Evolutionary conservation across 2,888 invertebrate species (phyloP).

Genomic region (Kryphioiulus occultus): DNA sequence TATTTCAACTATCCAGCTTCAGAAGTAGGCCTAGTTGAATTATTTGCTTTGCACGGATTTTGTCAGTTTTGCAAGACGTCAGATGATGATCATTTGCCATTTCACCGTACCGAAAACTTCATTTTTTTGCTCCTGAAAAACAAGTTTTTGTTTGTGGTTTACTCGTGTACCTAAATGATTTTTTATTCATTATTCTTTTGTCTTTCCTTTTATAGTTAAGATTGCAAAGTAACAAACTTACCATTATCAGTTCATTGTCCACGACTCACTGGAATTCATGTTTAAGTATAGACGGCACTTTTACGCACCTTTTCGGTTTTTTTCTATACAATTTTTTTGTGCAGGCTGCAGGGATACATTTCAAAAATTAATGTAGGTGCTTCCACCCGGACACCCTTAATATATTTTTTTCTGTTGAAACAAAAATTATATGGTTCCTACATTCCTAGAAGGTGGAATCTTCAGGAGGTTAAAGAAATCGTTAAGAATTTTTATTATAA

Average conservation of each 20-base stretch:
- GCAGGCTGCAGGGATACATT: background rate
- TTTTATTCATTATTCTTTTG: conserved; percentile 43
- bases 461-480: conserved; percentile 5
- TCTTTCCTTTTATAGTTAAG: conserved; percentile 27
- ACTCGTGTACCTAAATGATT: conserved; percentile 6
- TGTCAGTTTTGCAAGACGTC: background rate
- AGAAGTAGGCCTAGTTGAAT: background rate
- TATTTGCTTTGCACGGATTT: background rate
- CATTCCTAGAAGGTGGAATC: conserved; percentile 5
- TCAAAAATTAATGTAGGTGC: background rate
- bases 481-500: background rate
- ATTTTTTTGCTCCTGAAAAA: background rate
- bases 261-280: conserved; percentile 36
- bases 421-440: conserved; percentile 5
- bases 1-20: background rate
- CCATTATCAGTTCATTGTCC: conserved; percentile 32
- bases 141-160: conserved; percentile 41
- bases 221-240: background rate
- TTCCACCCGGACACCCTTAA: conserved; percentile 5
- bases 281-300: background rate
- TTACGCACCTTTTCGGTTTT: conserved; percentile 33
- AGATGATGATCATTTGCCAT: background rate
- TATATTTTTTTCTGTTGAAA: background rate
- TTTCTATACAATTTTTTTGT: background rate
- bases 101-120: background rate